Evolutionary conservation across 2,113 vertebrate genomes (phyloP).

Genomic region (Myiozetetes cayanensis): DNA sequence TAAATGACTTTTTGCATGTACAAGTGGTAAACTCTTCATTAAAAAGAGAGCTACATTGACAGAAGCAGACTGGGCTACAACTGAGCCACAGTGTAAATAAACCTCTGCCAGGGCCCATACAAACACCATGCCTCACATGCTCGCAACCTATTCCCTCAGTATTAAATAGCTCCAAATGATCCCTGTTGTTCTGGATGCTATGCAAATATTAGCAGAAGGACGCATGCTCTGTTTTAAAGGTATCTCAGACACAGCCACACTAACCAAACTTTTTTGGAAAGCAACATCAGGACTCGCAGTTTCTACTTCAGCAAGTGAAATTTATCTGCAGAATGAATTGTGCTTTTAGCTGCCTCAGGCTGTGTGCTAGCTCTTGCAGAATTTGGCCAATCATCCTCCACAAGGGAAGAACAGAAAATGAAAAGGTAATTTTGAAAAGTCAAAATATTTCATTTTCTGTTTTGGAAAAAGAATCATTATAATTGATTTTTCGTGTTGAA

Average conservation of each 20-base stretch:
- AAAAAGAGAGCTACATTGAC: neutral
- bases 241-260: neutral
- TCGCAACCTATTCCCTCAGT: neutral
- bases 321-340: neutral
- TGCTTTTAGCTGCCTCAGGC: neutral
- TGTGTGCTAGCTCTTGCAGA: neutral
- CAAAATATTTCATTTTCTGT: neutral
- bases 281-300: neutral
- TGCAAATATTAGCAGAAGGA: conserved; percentile 25
- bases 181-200: neutral
- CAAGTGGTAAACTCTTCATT: conserved; percentile 19
- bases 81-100: conserved; percentile 45
- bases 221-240: neutral
- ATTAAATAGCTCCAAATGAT: neutral
- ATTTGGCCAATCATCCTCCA: neutral
- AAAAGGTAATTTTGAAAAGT: neutral
- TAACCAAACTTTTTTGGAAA: neutral
- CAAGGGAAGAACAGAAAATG: neutral
- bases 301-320: neutral
- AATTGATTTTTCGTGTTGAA: neutral
- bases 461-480: neutral
- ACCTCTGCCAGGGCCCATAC: neutral
- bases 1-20: neutral
- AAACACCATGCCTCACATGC: neutral
- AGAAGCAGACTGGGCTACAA: neutral